Evolutionary conservation across 30 jellyfish, hydroid and myxozoan species (phyloP), one percentile per base, ranked within the genome.

Genomic region (Nemopilema nomurai): DNA sequence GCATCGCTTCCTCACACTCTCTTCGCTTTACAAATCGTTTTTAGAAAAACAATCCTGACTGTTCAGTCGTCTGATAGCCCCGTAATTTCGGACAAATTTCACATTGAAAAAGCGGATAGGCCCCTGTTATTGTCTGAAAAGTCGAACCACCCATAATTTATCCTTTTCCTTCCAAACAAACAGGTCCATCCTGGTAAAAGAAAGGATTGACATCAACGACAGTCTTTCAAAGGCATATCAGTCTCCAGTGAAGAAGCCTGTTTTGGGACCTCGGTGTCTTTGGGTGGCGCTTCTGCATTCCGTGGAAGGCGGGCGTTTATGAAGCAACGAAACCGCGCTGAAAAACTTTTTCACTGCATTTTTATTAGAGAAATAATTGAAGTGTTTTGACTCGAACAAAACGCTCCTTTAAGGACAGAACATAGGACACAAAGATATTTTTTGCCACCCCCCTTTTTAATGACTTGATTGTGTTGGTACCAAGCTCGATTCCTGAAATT

Each of bases 41-140:
- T 23, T 3, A 22, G 65, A 28, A 57, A 64, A 32, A 64, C 78
- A 53, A 53, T 77, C 77, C 63, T 77, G 87, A 62, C 32, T 62
- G 53, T 49, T 50, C 63, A 53, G 41, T 32, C 77, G 50, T 62
- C 76, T 62, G 78, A 77, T 77, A 29, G 33, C 68, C 19, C 64
- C 1, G 63, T 26, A 28, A 57, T 57, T 62, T 28, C 50, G 71
- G 87, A 71, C 51, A 62, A 77, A 53, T 18, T 62, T 31, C 27
- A 31, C 65, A 77, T 77, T 50, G 79, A 28, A 49, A 30, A 57
- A 21, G 24, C 76, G 76, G 76, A 77, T 77, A 31, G 78, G 87
- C 52, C 31, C 52, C 73, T 76, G 24, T 41, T 41, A 41, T 62
- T 63, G 86, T 51, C 57, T 51, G 13, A 28, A 21, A 76, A 76